Evolutionary conservation across 1,140 invertebrate species (phyloP).

Genomic region (Drosophila tropicalis): DNA sequence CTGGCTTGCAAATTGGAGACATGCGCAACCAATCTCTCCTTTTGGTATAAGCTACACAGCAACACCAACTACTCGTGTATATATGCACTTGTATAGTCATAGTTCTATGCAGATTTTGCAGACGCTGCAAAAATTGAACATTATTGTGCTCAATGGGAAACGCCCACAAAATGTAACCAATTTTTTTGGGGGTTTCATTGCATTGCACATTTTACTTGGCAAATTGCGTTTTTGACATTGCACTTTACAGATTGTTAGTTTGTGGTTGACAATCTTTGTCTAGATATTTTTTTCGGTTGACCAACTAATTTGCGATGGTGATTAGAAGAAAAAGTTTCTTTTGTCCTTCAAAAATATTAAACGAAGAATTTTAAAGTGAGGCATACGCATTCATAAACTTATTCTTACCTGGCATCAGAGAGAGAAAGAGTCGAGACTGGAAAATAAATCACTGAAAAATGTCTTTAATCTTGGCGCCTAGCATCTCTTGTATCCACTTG

Average conservation of each 20-base stretch:
- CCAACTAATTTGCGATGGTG: background rate
- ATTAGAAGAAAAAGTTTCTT: conserved; percentile 2
- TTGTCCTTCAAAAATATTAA: no score
- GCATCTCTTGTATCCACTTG: conserved; percentile 20
- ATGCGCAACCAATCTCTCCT: conserved; percentile 71
- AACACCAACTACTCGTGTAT: background rate
- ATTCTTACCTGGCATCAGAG: no score
- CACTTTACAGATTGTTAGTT: conserved; percentile 34
- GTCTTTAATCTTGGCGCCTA: conserved; percentile 76
- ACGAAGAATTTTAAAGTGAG: no score
- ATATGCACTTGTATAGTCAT: background rate
- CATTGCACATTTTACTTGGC: conserved; percentile 50
- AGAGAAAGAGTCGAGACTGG: conserved; percentile 14
- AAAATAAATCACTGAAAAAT: conserved; percentile 77
- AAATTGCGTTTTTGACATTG: conserved; percentile 67
- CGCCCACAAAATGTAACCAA: conserved; percentile 62
- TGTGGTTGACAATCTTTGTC: background rate
- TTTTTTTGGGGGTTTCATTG: conserved; percentile 36
- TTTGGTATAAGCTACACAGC: background rate
- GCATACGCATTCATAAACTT: no score
- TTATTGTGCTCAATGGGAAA: conserved; percentile 44
- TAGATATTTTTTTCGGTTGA: background rate
- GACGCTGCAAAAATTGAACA: conserved; percentile 65
- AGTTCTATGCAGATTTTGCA: conserved; percentile 74
- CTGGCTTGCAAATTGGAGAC: conserved; percentile 42